Evolutionary conservation across 2,113 vertebrate species (phyloP).

Genomic region (Scophthalmus maximus): DNA sequence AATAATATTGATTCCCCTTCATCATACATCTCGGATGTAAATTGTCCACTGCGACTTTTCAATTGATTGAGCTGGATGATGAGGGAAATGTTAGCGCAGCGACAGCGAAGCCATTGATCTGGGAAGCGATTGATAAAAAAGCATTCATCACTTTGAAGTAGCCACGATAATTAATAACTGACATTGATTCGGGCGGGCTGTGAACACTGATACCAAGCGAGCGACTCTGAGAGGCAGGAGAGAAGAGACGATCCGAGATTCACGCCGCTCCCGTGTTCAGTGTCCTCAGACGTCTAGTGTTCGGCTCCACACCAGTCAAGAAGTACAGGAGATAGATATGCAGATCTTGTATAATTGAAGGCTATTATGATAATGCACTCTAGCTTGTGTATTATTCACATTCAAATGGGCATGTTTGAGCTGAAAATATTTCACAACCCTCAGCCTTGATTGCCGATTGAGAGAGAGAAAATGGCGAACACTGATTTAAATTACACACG

Average conservation of each 20-base stretch:
- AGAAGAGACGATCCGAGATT: conserved; percentile 47
- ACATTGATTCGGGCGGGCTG: conserved; percentile 63
- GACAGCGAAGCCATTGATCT: conserved; percentile 73
- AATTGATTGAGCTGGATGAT: conserved; percentile 57
- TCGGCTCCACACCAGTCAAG: conserved; percentile 57
- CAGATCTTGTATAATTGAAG: conserved; percentile 77
- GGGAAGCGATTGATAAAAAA: conserved; percentile 71
- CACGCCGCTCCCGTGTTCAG: conserved; percentile 33
- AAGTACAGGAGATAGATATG: conserved; percentile 63
- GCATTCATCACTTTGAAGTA: conserved; percentile 72
- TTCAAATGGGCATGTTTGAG: conserved; percentile 76
- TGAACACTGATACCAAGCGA: conserved; percentile 44
- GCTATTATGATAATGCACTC: conserved; percentile 79
- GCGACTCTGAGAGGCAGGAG: conserved; percentile 8
- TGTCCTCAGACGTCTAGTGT: conserved; percentile 54
- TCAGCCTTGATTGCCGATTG: conserved; percentile 77
- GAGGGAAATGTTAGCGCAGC: conserved; percentile 68
- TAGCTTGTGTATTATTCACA: conserved; percentile 79
- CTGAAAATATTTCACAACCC: conserved; percentile 69
- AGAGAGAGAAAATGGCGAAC: conserved; percentile 68
- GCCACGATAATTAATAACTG: conserved; percentile 72
- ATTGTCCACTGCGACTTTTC: conserved; percentile 52
- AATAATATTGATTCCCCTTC: conserved; percentile 66
- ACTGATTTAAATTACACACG: conserved; percentile 73
- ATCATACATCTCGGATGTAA: conserved; percentile 61